Evolutionary conservation across 2,113 vertebrate species (phyloP), one percentile per base, ranked within the genome.

Genomic region (Chaetops frenatus): DNA sequence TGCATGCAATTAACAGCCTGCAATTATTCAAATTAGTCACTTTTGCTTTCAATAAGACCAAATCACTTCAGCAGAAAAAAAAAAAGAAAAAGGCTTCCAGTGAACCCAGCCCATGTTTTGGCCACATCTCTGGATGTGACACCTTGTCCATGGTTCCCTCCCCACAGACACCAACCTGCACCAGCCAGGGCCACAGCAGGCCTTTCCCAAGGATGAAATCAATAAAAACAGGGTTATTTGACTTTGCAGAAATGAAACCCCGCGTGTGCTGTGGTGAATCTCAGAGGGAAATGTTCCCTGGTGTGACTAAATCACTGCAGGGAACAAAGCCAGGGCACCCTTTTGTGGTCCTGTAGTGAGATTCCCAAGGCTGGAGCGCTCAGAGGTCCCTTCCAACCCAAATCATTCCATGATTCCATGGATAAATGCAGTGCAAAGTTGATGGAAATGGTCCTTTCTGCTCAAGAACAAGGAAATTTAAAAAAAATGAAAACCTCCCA

Each of bases 311-410:
- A 36, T 45, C 28, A 2, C 51, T 7, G 61, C 65, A 21, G 24
- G 13, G 56, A 69, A 15, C 8, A 40, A 38, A 70, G 50, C 7
- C 24, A 77, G 78, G 35, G 35, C 40, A 42, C 9, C 14, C 50
- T 38, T 28, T 4, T 18, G 33, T 20, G 66, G 16, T 3, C 4
- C 65, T 9, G 1, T 0, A 70, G 74, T 0, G 17, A 50, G 53
- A 33, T n/a, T 36, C 9, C 58, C 14, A 5, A 15, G 42, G 56
- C 86, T 65, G 86, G 80, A 24, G 64, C 17, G 6, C 17, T 35
- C 2, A 1, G 21, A 14, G 10, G 4, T 28, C 23, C 10, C 36
- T 60, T 33, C 28, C 45, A 8, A 9, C 13, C 15, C 45, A 53
- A 60, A 56, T 3, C 23, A 54, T 9, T 13, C 73, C 56, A 51